Evolutionary conservation across 2,797 vertebrate genomes (phyloP).

Genomic region (Coregonus ussuriensis): DNA sequence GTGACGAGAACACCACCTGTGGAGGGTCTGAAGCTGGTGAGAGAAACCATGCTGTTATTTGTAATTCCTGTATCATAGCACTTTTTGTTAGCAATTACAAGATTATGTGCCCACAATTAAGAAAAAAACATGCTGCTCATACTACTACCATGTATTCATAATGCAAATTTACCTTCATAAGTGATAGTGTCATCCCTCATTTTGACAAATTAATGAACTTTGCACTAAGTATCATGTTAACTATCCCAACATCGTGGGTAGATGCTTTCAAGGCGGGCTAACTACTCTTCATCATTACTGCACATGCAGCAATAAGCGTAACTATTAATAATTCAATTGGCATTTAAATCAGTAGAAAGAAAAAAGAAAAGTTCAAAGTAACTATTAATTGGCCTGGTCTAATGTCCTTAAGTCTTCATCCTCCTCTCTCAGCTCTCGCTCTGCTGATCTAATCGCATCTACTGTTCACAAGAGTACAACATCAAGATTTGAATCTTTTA

Average conservation of each 20-base stretch:
- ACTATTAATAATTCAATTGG: slow-evolving; percentile 38
- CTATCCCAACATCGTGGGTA: no score
- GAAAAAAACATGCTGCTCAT: no score
- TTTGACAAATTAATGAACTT: no score
- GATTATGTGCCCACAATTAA: no score
- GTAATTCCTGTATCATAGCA: no score
- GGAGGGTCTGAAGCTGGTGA: slow-evolving; percentile 77
- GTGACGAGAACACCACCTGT: slow-evolving; percentile 90
- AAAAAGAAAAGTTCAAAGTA: slow-evolving; percentile 36
- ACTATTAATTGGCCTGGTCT: slow-evolving; percentile 63
- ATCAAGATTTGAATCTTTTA: slow-evolving; percentile 74
- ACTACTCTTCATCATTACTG: neutral
- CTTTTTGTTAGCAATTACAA: no score
- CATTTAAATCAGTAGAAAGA: slow-evolving; percentile 46
- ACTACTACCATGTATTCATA: no score
- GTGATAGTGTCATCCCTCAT: no score
- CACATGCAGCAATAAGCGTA: neutral
- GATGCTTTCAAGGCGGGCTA: neutral
- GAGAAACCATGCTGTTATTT: neutral
- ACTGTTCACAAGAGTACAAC: slow-evolving; percentile 49
- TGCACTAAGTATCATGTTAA: no score
- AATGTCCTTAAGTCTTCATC: slow-evolving; percentile 57
- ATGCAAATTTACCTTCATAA: no score
- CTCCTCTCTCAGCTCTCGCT: slow-evolving; percentile 33
- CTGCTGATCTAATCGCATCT: slow-evolving; percentile 55